These are phyloP conservation scores for Penaeus indicus DNA, from an alignment of 1,140 invertebrate species.

Conservation along the genomic window DNA sequence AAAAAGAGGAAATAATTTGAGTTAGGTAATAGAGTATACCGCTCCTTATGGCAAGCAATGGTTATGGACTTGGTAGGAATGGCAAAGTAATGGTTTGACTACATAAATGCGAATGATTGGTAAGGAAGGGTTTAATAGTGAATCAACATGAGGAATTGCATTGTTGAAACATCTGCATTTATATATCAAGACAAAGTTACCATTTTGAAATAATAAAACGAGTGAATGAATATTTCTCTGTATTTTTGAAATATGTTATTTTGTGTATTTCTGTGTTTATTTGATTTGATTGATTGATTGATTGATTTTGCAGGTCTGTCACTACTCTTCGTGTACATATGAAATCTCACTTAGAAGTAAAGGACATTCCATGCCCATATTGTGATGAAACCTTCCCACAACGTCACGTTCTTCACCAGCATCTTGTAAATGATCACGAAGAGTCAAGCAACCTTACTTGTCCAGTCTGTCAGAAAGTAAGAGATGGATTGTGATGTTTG, in stretches of 20 bases:
- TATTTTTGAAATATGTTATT: neutral
- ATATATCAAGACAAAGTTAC: neutral
- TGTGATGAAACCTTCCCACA: constrained; percentile 66
- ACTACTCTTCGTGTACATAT: constrained; percentile 65
- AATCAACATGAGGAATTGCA: too few relatives aligned
- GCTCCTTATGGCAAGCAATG: too few relatives aligned
- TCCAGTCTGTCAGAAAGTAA: constrained; percentile 65
- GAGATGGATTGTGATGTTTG: neutral
- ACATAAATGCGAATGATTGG: too few relatives aligned
- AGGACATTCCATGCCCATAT: constrained; percentile 64
- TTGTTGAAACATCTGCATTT: too few relatives aligned
- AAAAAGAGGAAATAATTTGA: too few relatives aligned
- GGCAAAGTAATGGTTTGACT: too few relatives aligned
- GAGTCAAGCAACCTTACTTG: constrained; percentile 64
- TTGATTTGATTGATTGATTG: neutral
- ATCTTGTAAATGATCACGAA: constrained; percentile 64
- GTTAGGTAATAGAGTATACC: too few relatives aligned
- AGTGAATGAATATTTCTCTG: neutral
- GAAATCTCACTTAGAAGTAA: constrained; percentile 62
- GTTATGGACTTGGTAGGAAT: too few relatives aligned
- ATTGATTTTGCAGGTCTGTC: constrained; percentile 55
- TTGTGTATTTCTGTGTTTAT: neutral
- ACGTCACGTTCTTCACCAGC: constrained; percentile 63
- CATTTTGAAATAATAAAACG: neutral
- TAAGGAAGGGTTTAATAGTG: too few relatives aligned